These are phyloP conservation scores for Fragum whitleyi DNA, from an alignment of 2,888 invertebrate species.

Conservation along the genomic window DNA sequence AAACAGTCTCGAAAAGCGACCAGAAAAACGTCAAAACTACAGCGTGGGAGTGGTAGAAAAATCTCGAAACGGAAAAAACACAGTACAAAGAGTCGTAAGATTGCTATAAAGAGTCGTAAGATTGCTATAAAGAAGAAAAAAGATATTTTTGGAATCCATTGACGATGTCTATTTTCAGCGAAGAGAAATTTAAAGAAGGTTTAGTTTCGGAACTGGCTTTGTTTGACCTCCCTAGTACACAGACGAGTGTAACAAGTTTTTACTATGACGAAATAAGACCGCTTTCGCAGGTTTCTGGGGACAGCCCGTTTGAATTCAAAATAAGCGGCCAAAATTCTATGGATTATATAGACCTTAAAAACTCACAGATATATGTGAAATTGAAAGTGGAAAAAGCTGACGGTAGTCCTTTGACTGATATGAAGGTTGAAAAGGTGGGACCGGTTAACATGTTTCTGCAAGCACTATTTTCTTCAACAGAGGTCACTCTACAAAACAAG, in stretches of 20 bases:
- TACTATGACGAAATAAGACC: conserved; percentile 59
- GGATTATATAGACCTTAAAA: conserved; percentile 39
- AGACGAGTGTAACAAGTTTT: conserved; percentile 52
- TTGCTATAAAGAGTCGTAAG: background rate
- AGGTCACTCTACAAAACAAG: conserved; percentile 40
- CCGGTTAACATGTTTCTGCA: conserved; percentile 37
- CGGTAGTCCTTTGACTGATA: background rate
- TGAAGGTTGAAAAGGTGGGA: too few relatives aligned
- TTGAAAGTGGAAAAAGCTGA: conserved; percentile 20
- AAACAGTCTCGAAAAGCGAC: conserved; percentile 20
- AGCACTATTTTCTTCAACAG: conserved; percentile 32
- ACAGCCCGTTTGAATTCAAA: conserved; percentile 59
- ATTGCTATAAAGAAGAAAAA: background rate
- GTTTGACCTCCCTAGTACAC: conserved; percentile 58
- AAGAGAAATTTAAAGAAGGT: too few relatives aligned
- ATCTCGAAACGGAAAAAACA: background rate
- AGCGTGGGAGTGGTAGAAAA: conserved; percentile 26
- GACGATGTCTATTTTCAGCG: conserved; percentile 53
- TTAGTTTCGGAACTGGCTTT: conserved; percentile 52
- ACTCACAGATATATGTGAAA: conserved; percentile 40
- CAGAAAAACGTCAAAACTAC: background rate
- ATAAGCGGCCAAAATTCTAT: conserved; percentile 62
- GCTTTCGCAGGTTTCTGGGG: conserved; percentile 42
- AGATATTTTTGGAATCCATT: conserved; percentile 33
- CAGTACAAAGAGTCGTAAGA: background rate